Base-by-base conservation (phyloP, 2,113 vertebrate genomes). In the Motacilla alba region DNA sequence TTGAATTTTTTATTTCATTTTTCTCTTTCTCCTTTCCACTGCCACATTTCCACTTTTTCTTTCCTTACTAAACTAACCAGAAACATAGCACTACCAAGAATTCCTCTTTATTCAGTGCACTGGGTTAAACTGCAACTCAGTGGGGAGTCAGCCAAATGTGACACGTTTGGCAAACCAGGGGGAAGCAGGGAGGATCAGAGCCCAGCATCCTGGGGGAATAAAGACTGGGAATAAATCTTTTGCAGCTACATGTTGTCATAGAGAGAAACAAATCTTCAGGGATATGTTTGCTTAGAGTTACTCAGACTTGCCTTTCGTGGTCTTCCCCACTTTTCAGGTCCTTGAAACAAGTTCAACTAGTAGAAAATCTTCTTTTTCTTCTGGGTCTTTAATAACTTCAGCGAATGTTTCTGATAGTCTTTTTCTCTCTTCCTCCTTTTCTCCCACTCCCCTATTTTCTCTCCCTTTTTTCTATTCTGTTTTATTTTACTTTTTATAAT, bases 391-490 rank as follows among this genome's bases (percentile, higher is more conserved):
- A 68, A n/a, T 73, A 46, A 23, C 7, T 44, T 33, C 47, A 50
- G 9, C 28, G 12, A 31, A 23, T 27, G 5, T 44, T 95, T 81
- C 39, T 16, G 44, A 13, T 3, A 41, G 13, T 2, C 2, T 70
- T 43, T 62, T 44, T 6, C 5, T 23, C 13, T 50, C 10, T 19
- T 60, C 9, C 1, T 39, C 21, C n/a, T 52, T 64, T n/a, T 22
- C 24, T 59, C 20, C 33, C 23, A 14, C 39, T 46, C 3, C 5
- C 2, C 15, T 26, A 2, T 52, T 59, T 27, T 17, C 3, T 26
- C 1, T 31, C 18, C 43, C 4, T 4, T 10, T 39, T 43, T 20
- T 2, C 28, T 33, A 4, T 26, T n/a, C 3, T 11, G 0, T 30
- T 44, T 15, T 2, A 7, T 35, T 35, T 58, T 9, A 14, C 20